These are phyloP conservation scores for Dinocampus coccinellae DNA, from an alignment of 2,888 invertebrate species.

Conservation along the genomic window DNA sequence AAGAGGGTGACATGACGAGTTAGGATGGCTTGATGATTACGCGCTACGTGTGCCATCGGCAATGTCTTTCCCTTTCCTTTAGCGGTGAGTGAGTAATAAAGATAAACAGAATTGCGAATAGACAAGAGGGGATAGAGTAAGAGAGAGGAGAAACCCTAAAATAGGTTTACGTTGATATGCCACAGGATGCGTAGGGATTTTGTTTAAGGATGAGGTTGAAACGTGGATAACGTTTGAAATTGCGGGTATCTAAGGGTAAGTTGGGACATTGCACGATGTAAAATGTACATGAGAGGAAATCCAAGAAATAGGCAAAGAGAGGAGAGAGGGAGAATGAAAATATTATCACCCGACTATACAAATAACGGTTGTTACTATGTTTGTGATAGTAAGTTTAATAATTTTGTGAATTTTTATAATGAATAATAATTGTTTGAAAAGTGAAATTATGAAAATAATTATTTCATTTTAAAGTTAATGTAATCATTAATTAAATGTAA, in stretches of 20 bases:
- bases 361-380: not conserved
- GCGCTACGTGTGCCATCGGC: conserved; percentile 9
- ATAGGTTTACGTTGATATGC: not conserved
- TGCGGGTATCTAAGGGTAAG: not conserved
- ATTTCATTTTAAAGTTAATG: not conserved
- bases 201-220: not conserved
- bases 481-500: not conserved
- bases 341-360: not conserved
- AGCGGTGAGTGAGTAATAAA: conserved; percentile 52
- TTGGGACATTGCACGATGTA: not conserved
- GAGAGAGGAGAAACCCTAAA: not conserved
- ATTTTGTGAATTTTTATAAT: not conserved
- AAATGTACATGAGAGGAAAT: not conserved
- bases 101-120: conserved; percentile 53
- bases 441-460: not conserved
- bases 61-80: conserved; percentile 27
- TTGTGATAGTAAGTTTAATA: not conserved
- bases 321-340: not conserved
- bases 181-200: not conserved
- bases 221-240: not conserved
- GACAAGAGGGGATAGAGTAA: conserved; percentile 25
- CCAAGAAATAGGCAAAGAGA: not conserved
- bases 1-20: not conserved
- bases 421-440: not conserved
- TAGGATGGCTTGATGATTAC: conserved; percentile 45